Evolutionary conservation across 2,888 invertebrate genomes (phyloP).

Genomic region (Orthosia cruda): DNA sequence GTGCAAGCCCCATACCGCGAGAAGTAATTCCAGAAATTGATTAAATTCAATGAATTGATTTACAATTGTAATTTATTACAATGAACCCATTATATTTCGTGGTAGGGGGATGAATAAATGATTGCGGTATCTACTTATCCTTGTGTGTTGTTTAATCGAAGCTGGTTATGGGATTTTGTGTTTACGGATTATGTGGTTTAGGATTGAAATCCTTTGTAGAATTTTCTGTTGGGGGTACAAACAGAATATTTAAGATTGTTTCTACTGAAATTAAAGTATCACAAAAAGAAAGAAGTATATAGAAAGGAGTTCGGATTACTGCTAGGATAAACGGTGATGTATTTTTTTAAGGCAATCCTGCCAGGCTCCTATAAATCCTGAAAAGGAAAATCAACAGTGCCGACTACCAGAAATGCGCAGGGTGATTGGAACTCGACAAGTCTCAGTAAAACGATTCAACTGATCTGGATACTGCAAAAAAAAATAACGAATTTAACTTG

Average conservation of each 20-base stretch:
- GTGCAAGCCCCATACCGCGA: constrained; percentile 24
- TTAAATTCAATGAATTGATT: constrained; percentile 60
- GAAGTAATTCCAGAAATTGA: constrained; percentile 58
- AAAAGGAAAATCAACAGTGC: too few relatives aligned
- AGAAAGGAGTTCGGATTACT: too few relatives aligned
- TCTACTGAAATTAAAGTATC: constrained; percentile 11
- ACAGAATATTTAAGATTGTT: neutral
- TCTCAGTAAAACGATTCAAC: too few relatives aligned
- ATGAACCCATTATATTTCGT: constrained; percentile 59
- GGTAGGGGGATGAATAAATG: constrained; percentile 49
- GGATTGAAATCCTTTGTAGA: constrained; percentile 19
- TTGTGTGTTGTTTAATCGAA: constrained; percentile 32
- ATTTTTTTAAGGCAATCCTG: too few relatives aligned
- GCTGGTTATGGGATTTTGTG: constrained; percentile 28
- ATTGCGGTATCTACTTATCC: constrained; percentile 40
- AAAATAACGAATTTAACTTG: too few relatives aligned
- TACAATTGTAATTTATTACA: constrained; percentile 69
- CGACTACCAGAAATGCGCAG: too few relatives aligned
- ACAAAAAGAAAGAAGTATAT: too few relatives aligned
- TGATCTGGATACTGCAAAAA: too few relatives aligned
- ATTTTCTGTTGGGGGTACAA: neutral
- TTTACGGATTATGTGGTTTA: constrained; percentile 1
- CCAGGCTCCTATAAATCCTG: too few relatives aligned
- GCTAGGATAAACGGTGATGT: too few relatives aligned
- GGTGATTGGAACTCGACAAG: too few relatives aligned